Base-by-base conservation (phyloP, 92 coral and sea anemone species). In the Heliopora coerulea region DNA sequence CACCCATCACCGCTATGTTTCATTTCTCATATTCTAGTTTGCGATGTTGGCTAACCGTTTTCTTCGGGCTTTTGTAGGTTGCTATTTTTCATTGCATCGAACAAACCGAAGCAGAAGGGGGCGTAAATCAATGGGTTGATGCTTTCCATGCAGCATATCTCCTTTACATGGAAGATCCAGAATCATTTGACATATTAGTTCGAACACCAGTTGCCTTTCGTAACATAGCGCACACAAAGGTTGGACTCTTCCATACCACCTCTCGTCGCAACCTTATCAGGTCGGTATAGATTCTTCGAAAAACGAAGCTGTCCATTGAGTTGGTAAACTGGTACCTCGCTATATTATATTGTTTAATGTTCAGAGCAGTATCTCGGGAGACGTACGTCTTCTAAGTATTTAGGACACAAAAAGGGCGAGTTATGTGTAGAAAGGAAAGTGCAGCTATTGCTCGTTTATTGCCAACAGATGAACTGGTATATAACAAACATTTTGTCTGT, bases 1-100 rank as follows among this genome's bases (percentile, higher is more conserved):
- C n/a, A n/a, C n/a, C n/a, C n/a, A n/a, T n/a, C n/a, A n/a, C n/a
- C n/a, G n/a, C n/a, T n/a, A n/a, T n/a, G n/a, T n/a, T n/a, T n/a
- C n/a, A n/a, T n/a, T n/a, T n/a, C n/a, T n/a, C n/a, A n/a, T n/a
- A n/a, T n/a, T n/a, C n/a, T n/a, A n/a, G n/a, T n/a, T n/a, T n/a
- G n/a, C n/a, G n/a, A n/a, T n/a, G n/a, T n/a, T n/a, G n/a, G n/a
- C n/a, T n/a, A n/a, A n/a, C n/a, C n/a, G n/a, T n/a, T n/a, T n/a
- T n/a, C n/a, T n/a, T 46, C 11, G 10, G 25, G 25, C 8, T 11
- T 52, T 25, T 70, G 1, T 31, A 93, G 97, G 80, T 85, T 23
- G 90, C 91, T 58, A 21, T 93, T 73, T 77, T 93, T 29, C 96
- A 93, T 65, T 93, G 97, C 59, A 56, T 93, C 24, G 79, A 83